Percentiles rank a stretch among this genome's conserved stretches.
Conservation (phyloP, 2,113 vertebrate genomes). For the Trochalopteron elliotii region DNA sequence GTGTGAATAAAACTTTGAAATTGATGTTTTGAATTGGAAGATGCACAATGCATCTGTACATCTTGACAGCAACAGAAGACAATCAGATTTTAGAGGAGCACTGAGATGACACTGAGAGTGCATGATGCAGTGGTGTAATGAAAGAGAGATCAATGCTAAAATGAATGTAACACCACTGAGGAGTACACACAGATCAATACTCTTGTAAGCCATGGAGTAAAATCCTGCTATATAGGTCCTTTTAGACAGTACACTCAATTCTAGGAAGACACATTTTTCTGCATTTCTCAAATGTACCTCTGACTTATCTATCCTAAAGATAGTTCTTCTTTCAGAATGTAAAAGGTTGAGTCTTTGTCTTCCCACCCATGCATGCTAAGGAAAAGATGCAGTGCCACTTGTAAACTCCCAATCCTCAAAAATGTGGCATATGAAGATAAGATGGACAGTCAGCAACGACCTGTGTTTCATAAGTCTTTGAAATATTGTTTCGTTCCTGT, state of each 20-base stretch:
- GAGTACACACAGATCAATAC: constrained; percentile 68
- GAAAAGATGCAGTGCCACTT: neutral
- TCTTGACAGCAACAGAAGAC: constrained; percentile 19
- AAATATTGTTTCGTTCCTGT: neutral
- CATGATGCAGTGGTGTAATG: constrained; percentile 51
- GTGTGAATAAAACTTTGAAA: constrained; percentile 3
- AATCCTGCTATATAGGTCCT: constrained; percentile 37
- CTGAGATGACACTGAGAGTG: constrained; percentile 39
- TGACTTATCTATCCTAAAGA: constrained; percentile 30
- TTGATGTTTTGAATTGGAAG: neutral
- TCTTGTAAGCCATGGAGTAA: constrained; percentile 38
- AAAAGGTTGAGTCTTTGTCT: neutral
- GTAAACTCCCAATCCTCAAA: neutral
- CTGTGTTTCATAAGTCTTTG: neutral
- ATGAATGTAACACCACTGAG: constrained; percentile 53
- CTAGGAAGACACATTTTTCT: constrained; percentile 39
- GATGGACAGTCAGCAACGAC: neutral
- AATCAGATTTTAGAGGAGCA: constrained; percentile 5
- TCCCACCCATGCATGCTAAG: neutral
- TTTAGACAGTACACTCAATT: constrained; percentile 33
- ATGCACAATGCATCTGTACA: neutral
- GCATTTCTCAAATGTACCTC: neutral
- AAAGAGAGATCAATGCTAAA: constrained; percentile 69
- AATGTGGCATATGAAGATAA: neutral
- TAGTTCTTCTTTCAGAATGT: neutral